Conservation (phyloP, 1,140 invertebrate species). For the Teleogryllus occipitalis region DNA sequence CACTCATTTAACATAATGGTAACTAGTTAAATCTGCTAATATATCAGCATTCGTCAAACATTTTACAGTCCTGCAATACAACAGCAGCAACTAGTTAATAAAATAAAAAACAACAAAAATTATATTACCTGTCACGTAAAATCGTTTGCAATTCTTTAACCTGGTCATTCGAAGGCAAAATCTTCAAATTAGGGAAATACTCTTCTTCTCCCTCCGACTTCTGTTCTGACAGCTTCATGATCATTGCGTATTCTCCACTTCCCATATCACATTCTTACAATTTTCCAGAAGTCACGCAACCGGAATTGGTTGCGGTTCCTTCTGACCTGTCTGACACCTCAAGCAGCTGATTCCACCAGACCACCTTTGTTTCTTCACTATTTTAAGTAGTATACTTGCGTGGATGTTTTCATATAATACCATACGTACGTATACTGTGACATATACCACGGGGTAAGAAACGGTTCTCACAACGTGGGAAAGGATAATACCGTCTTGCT, state of each 20-base stretch:
- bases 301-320: too few species aligned
- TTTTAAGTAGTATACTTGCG: too few species aligned
- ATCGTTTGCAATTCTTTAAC: constrained; percentile 92
- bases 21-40: background rate
- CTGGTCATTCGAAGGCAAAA: constrained; percentile 76
- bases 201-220: constrained; percentile 40
- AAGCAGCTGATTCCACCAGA: too few species aligned
- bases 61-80: background rate
- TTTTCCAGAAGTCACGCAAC: background rate
- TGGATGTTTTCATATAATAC: too few species aligned
- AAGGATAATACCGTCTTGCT: too few species aligned
- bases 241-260: background rate
- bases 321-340: too few species aligned
- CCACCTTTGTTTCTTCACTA: too few species aligned
- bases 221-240: background rate
- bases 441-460: too few species aligned
- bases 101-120: too few species aligned
- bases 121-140: constrained; percentile 77
- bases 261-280: background rate
- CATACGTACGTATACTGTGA: too few species aligned
- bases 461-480: too few species aligned
- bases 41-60: background rate
- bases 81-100: background rate
- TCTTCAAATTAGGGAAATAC: constrained; percentile 70
- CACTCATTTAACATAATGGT: background rate